A percentile compares a stretch with the other conserved stretches of the same genome.
These are phyloP conservation scores for Chrysogorgia sp. DNA, from an alignment of 92 coral and sea anemone genomes.

Conservation along the genomic window DNA sequence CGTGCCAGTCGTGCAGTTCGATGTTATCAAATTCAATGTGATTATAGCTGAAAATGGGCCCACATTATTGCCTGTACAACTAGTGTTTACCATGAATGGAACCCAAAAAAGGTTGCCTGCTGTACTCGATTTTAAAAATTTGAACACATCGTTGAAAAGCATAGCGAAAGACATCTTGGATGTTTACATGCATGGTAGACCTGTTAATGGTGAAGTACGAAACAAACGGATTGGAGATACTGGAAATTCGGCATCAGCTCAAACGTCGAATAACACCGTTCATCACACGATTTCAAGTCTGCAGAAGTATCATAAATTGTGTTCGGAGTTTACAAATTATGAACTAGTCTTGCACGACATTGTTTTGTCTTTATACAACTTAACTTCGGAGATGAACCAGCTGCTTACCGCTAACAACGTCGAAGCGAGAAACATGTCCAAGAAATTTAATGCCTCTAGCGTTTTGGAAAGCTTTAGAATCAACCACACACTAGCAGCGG, in stretches of 20 bases:
- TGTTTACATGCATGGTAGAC: slow-evolving; percentile 34
- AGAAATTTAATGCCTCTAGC: not conserved
- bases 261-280: not conserved
- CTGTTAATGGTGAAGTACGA: slow-evolving; percentile 44
- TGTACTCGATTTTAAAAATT: slow-evolving; percentile 27
- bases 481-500: slow-evolving; percentile 7
- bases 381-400: slow-evolving; percentile 47
- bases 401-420: slow-evolving; percentile 4
- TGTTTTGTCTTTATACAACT: slow-evolving; percentile 48
- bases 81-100: slow-evolving; percentile 18
- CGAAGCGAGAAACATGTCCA: slow-evolving; percentile 10
- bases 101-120: slow-evolving; percentile 5
- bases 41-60: not conserved
- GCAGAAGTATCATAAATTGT: slow-evolving; percentile 57
- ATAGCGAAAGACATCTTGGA: slow-evolving; percentile 57
- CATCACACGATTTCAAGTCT: slow-evolving; percentile 31
- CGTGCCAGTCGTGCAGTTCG: not conserved
- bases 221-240: slow-evolving; percentile 44
- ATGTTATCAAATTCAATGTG: slow-evolving; percentile 2
- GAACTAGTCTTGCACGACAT: slow-evolving; percentile 57
- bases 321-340: slow-evolving; percentile 67
- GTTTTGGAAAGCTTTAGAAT: slow-evolving; percentile 22
- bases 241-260: not conserved
- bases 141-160: slow-evolving; percentile 45
- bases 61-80: slow-evolving; percentile 32